phyloP scores from a whole-genome alignment of 1,140 invertebrate species.

The Drosophila pectinifera region DNA sequence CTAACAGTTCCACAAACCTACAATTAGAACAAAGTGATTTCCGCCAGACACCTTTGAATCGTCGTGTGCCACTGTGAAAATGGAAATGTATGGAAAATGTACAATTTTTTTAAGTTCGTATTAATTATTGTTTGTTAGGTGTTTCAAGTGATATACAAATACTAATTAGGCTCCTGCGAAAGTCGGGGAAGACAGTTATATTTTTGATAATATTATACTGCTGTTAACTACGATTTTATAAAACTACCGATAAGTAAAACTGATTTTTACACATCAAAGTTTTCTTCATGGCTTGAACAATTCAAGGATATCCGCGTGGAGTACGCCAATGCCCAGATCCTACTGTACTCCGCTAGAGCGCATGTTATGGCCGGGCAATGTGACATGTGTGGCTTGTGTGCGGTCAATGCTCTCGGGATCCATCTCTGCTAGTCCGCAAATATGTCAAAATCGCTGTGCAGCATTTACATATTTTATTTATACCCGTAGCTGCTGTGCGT shows the following conservation, averaged over 20 bases:
- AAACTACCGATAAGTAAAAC: constrained; percentile 1
- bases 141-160: constrained; percentile 13
- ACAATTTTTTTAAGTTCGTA: constrained; percentile 2
- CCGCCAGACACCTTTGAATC: constrained; percentile 13
- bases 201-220: constrained; percentile 38
- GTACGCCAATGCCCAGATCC: constrained; percentile 33
- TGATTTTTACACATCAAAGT: not conserved
- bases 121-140: constrained; percentile 5
- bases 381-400: constrained; percentile 50
- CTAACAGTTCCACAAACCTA: not conserved
- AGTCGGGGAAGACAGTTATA: constrained; percentile 7
- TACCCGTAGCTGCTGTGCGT: constrained; percentile 45
- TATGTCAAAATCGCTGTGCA: constrained; percentile 54
- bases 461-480: constrained; percentile 61
- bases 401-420: constrained; percentile 60
- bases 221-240: constrained; percentile 12
- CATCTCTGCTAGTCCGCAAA: constrained; percentile 43
- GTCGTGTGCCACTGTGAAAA: constrained; percentile 9
- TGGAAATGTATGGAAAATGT: not conserved
- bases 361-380: constrained; percentile 41
- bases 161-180: not conserved
- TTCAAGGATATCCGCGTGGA: not conserved
- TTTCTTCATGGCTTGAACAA: not conserved
- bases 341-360: constrained; percentile 43
- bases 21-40: constrained; percentile 1